These are phyloP conservation scores for Gallinago jamesoni DNA, from an alignment of 2,113 vertebrate species.

Conservation along the genomic window DNA sequence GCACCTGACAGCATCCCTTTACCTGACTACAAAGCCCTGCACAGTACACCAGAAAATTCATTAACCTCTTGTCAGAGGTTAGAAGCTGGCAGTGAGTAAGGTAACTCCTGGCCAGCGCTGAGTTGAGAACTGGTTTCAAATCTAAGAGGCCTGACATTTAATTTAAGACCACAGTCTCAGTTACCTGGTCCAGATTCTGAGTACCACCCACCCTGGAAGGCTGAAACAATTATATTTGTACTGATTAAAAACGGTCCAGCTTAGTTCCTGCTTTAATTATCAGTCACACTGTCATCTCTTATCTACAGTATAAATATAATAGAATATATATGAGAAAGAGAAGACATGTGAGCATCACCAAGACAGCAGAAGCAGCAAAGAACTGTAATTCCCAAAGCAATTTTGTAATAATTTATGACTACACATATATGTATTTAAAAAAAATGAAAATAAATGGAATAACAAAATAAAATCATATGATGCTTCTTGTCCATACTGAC, in stretches of 20 bases:
- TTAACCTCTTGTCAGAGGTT: background rate
- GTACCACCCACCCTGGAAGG: background rate
- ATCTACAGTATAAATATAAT: background rate
- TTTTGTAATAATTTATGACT: background rate
- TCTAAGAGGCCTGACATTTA: background rate
- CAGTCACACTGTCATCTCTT: background rate
- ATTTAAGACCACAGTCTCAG: background rate
- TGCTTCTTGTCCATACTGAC: background rate
- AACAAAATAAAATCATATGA: background rate
- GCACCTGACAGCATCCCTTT: background rate
- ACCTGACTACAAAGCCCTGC: background rate
- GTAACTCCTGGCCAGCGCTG: background rate
- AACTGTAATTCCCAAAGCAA: background rate
- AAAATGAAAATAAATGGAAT: background rate
- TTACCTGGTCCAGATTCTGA: background rate
- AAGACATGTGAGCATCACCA: background rate
- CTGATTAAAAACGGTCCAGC: background rate
- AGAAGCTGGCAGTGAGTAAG: background rate
- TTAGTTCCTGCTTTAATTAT: background rate
- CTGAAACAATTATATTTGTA: background rate
- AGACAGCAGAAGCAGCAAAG: background rate
- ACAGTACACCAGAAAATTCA: background rate
- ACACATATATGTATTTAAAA: background rate
- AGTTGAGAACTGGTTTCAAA: background rate
- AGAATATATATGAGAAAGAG: background rate